Conservation (phyloP, 1,140 invertebrate genomes). For the Cydia fagiglandana region DNA sequence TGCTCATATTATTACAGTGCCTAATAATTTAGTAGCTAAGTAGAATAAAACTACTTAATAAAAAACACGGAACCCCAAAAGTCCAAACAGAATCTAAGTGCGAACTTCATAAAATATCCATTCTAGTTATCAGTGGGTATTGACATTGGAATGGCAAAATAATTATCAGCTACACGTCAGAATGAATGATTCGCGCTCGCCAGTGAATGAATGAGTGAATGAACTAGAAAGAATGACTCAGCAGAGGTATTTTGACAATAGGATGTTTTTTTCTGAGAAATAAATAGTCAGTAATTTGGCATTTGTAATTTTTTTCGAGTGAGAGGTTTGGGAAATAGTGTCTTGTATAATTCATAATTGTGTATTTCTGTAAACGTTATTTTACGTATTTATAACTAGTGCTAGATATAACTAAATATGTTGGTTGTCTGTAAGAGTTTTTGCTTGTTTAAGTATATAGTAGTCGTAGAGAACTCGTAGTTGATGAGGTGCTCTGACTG, state of each 20-base stretch:
- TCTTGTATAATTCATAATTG: not conserved
- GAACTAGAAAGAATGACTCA: slow-evolving; percentile 40
- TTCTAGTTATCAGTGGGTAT: slow-evolving; percentile 24
- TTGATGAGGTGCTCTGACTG: not conserved
- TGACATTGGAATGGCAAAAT: slow-evolving; percentile 28
- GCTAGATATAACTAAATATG: not conserved
- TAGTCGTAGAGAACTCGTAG: no score
- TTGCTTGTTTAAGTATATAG: no score
- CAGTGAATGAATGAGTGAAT: slow-evolving; percentile 42
- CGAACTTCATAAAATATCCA: slow-evolving; percentile 7
- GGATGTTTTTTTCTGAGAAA: slow-evolving; percentile 15
- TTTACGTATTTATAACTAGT: not conserved
- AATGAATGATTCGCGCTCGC: slow-evolving; percentile 20
- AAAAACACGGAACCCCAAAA: slow-evolving; percentile 1
- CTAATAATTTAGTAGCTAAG: no score
- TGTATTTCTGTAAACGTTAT: not conserved
- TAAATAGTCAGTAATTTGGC: slow-evolving; percentile 19
- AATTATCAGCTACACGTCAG: slow-evolving; percentile 30
- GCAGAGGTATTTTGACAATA: slow-evolving; percentile 35
- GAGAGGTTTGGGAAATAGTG: not conserved
- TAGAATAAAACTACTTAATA: no score
- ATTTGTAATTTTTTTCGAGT: slow-evolving; percentile 13
- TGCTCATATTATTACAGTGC: no score
- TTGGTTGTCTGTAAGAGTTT: no score
- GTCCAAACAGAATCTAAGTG: not conserved